Conservation (phyloP, 2,113 vertebrate species). For the Puntigrus tetrazona region DNA sequence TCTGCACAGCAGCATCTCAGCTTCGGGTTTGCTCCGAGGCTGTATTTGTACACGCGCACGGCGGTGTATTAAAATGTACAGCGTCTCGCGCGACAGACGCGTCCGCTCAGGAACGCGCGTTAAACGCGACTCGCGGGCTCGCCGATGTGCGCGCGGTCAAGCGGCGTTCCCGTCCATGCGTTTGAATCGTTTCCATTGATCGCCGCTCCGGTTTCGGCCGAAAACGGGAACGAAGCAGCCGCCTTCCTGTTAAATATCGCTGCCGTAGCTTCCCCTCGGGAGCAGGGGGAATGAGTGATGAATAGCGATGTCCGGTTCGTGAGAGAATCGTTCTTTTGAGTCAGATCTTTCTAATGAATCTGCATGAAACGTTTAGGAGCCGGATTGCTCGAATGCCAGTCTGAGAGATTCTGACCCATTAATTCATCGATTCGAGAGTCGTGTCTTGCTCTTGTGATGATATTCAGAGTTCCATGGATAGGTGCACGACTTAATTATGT, state of each 20-base stretch:
- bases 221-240: not conserved
- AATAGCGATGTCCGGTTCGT: conserved; percentile 7
- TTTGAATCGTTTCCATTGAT: not conserved
- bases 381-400: not conserved
- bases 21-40: not conserved
- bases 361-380: not conserved
- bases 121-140: not conserved
- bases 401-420: not conserved
- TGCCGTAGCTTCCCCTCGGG: not conserved
- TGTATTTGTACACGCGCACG: conserved; percentile 22
- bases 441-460: not conserved
- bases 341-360: not conserved
- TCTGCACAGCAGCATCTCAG: conserved; percentile 41
- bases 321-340: not conserved
- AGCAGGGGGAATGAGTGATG: not conserved
- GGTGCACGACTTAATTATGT: not conserved
- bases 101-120: not conserved
- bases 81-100: not conserved
- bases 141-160: not conserved
- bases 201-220: not conserved
- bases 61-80: not conserved
- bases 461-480: not conserved
- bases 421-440: not conserved
- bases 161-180: not conserved
- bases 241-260: conserved; percentile 11